These are phyloP conservation scores for Neuroterus valhalla DNA, from an alignment of 1,140 invertebrate species.

Conservation along the genomic window DNA sequence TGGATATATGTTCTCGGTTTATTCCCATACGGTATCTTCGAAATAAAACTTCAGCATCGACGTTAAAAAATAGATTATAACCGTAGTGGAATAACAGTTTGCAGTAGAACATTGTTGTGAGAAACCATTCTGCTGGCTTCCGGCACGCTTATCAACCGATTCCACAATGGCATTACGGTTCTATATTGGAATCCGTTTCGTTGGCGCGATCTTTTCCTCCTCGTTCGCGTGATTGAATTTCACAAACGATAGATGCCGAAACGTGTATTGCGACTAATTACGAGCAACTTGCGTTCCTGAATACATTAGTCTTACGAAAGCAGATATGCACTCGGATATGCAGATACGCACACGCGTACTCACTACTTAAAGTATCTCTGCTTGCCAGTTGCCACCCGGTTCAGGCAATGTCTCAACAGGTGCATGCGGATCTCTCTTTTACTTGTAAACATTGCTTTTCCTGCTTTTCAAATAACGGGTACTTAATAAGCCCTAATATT, in stretches of 20 bases:
- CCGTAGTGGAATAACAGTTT: background rate
- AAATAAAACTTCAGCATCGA: too few species aligned
- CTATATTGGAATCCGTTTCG: slow-evolving; percentile 20
- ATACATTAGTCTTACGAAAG: slow-evolving; percentile 23
- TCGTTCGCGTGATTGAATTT: slow-evolving; percentile 9
- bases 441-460: slow-evolving; percentile 6
- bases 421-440: background rate
- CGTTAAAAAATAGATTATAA: slow-evolving; percentile 6
- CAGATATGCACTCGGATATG: background rate
- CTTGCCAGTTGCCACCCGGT: background rate
- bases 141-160: slow-evolving; percentile 10
- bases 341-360: background rate
- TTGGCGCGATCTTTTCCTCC: background rate
- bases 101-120: slow-evolving; percentile 2
- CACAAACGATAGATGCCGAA: slow-evolving; percentile 10
- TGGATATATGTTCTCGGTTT: too few species aligned
- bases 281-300: background rate
- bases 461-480: slow-evolving; percentile 17
- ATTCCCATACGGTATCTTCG: too few species aligned
- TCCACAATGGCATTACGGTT: slow-evolving; percentile 12
- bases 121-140: slow-evolving; percentile 5
- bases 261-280: background rate
- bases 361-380: background rate
- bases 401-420: slow-evolving; percentile 3
- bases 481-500: slow-evolving; percentile 5